phyloP scores from a whole-genome alignment of 64 coral and sea anemone genomes.

The Hydrozoanthus tunicans region DNA sequence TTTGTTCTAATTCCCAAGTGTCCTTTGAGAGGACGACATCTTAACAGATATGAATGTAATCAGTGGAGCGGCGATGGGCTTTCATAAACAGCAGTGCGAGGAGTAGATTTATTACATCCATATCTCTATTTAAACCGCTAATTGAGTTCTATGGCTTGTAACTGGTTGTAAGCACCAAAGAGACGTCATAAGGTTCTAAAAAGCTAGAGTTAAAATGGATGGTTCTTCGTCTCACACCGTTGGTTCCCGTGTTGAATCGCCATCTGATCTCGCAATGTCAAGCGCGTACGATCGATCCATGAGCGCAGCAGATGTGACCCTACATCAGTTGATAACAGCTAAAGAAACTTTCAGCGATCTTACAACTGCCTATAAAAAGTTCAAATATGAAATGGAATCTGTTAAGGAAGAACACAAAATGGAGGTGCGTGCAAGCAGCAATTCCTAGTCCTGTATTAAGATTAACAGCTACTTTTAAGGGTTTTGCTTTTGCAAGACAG shows the following conservation, averaged over 20 bases:
- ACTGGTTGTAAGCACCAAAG: background rate
- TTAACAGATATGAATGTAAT: background rate
- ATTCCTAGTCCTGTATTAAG: too few species aligned
- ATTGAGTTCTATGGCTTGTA: background rate
- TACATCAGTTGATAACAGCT: conserved; percentile 73
- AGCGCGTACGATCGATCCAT: conserved; percentile 20
- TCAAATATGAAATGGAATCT: conserved; percentile 82
- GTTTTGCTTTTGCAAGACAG: background rate
- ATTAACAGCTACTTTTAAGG: background rate
- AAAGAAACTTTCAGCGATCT: conserved; percentile 85
- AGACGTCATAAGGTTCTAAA: background rate
- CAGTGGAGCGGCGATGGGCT: background rate
- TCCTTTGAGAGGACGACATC: background rate
- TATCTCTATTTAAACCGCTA: too few species aligned
- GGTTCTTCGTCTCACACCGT: background rate
- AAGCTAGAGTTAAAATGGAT: background rate
- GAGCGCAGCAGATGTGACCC: conserved; percentile 23
- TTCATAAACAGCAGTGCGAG: background rate
- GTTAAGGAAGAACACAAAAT: conserved; percentile 82
- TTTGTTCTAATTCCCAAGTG: conserved; percentile 24
- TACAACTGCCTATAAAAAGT: conserved; percentile 80
- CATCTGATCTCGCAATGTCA: background rate
- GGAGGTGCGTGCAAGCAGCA: conserved; percentile 57
- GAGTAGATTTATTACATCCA: too few species aligned
- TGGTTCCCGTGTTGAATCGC: background rate